Base-by-base conservation (phyloP, 2,888 invertebrate species). In the Mylabris sibirica region DNA sequence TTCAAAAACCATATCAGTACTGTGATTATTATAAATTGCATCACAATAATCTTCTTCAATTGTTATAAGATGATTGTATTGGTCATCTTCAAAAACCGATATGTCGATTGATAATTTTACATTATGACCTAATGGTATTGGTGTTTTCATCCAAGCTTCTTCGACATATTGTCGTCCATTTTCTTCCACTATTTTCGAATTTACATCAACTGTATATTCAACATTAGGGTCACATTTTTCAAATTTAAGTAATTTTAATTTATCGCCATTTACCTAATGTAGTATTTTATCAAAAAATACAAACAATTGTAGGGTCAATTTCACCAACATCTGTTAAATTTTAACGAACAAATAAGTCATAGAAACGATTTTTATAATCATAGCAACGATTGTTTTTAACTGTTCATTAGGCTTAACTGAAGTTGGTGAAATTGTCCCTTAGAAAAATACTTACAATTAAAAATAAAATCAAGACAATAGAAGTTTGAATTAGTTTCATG, bases 1-100 rank as follows among this genome's bases (percentile, higher is more conserved):
- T 9, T 72, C 74, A 26, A 70, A 68, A 17, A 68, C 72, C 63
- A 79, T 76, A 6, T 78, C 76, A n/a, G 76, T 75, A 65, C 75
- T 65, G n/a, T n/a, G n/a, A 64, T 75, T 74, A 35, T 71, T 71
- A 30, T 73, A 60, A 11, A 72, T 59, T 14, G 72, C 65, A 22
- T 71, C 64, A 41, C 79, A 79, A 24, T 65, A 66, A 9, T 60
- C 61, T 24, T 76, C 74, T 30, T 74, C 73, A 20, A 75, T 65
- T 9, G 71, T 73, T 11, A 75, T 53, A 1, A 79, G 14, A 35
- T 66, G 65, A 38, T 74, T 72, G 67, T 74, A 76, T 68, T 75
- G 57, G 0, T 68, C 74, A 17, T 75, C 70, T 60, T 75, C 74
- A 14, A 68, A 67, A 8, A 59, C 34, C 59, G 64, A 76, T 38